These are phyloP conservation scores for Peucedramus taeniatus DNA, from an alignment of 2,113 vertebrate species.

Conservation along the genomic window DNA sequence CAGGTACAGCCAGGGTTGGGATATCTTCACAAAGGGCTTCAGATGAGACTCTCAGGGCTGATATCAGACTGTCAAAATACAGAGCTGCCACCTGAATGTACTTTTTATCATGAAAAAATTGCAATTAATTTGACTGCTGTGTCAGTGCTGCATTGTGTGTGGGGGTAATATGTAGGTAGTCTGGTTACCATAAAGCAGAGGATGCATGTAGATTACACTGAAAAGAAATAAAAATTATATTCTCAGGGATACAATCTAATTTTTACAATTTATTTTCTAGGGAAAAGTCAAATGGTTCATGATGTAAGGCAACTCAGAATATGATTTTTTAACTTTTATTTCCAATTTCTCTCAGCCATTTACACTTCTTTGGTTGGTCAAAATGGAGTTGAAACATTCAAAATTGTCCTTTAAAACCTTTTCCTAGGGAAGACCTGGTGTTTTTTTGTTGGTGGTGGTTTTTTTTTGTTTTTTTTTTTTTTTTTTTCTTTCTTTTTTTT, in stretches of 20 bases:
- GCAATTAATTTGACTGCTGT: background rate
- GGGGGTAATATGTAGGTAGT: background rate
- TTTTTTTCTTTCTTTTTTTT: too few relatives aligned
- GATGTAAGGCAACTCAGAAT: background rate
- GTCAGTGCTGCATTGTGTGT: background rate
- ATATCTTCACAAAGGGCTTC: background rate
- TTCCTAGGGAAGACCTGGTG: background rate
- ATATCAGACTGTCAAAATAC: background rate
- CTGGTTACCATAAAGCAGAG: background rate
- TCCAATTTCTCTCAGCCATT: background rate
- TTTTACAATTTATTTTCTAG: background rate
- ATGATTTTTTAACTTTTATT: background rate
- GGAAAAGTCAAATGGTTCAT: background rate
- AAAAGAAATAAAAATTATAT: background rate
- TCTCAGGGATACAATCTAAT: accelerated
- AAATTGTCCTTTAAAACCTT: background rate
- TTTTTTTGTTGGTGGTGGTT: too few relatives aligned
- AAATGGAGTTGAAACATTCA: background rate
- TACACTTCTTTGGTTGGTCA: background rate
- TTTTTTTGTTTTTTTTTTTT: too few relatives aligned
- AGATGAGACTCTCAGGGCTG: background rate
- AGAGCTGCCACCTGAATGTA: background rate
- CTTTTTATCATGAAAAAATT: background rate
- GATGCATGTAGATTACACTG: background rate
- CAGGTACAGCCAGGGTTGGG: background rate